Evolutionary conservation across 2,888 invertebrate species (phyloP).

Genomic region (Oegoconia quadripuncta): DNA sequence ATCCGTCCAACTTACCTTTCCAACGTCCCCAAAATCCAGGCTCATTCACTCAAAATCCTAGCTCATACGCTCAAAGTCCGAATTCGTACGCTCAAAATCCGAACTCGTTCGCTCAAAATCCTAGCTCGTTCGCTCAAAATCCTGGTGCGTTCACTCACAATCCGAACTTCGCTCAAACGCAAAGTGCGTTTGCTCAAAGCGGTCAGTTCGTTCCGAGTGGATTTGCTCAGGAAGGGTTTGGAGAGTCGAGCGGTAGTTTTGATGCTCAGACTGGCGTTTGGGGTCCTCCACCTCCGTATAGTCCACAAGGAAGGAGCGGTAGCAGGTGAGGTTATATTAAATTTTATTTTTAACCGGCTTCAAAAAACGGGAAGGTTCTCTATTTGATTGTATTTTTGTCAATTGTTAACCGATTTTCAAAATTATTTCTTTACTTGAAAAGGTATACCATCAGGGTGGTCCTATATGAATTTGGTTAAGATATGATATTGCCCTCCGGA

Average conservation of each 20-base stretch:
- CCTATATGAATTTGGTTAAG: no score
- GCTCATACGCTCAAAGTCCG: slow-evolving; percentile 4
- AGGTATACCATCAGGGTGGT: no score
- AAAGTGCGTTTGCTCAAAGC: slow-evolving; percentile 24
- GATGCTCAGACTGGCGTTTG: slow-evolving; percentile 81
- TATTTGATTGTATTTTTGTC: no score
- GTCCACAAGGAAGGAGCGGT: slow-evolving; percentile 82
- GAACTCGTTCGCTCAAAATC: slow-evolving; percentile 8
- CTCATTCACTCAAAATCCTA: slow-evolving; percentile 20
- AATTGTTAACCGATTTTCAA: no score
- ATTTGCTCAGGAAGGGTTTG: slow-evolving; percentile 69
- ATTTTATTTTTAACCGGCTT: neutral
- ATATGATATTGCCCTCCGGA: no score
- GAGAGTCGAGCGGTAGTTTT: slow-evolving; percentile 77
- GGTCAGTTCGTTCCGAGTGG: slow-evolving; percentile 22
- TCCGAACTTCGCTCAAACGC: slow-evolving; percentile 17
- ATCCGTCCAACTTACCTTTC: slow-evolving; percentile 34
- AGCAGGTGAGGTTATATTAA: slow-evolving; percentile 42
- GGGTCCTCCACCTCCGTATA: slow-evolving; percentile 95
- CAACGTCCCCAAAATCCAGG: slow-evolving; percentile 22
- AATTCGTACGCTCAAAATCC: slow-evolving; percentile 5
- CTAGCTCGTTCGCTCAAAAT: slow-evolving; percentile 5
- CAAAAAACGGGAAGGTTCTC: no score
- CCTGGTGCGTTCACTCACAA: slow-evolving; percentile 4
- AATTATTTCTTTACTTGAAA: no score